Evolutionary conservation across 1,140 invertebrate species (phyloP), one percentile per base, ranked within the genome.

Genomic region (Spodoptera litura): DNA sequence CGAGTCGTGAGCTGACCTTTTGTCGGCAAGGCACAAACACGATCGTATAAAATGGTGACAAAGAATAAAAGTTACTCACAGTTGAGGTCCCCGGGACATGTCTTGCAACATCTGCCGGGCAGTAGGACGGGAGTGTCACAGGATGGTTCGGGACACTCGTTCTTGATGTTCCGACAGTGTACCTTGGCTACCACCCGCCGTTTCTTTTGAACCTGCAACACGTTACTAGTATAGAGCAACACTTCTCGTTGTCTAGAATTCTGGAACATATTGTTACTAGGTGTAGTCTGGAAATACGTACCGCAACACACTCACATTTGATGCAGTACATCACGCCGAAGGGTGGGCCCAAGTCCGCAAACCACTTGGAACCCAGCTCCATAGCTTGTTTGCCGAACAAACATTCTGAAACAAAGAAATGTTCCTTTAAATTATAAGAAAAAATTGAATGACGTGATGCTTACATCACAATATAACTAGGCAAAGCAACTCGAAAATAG

Each of bases 291-390:
- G 31, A 51, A 79, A 88, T 89, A 97, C 98, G 97, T 96, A 99
- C 98, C 95, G 97, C 96, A 87, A 98, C 95, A 95, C 98, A 99
- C 95, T 98, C 97, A 95, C 98, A 99, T 95, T 97, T 97, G 93
- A 99, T 98, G 96, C 98, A 99, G 94, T 97, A 98, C 96, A 98
- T 98, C 58, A 98, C 96, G 62, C 98, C 98, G 92, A 98, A 98
- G 9, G 98, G 98, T 59, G 97, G 97, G 73, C 98, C 98, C 64
- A 99, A 95, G 94, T 98, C 97, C 27, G 98, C 97, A 89, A 97
- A 97, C 98, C 98, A 99, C 79, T 96, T 97, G 11, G 98, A 97
- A 35, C 98, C 97, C 75, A 99, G 93, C 93, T 98, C 98, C 81
- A 97, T 96, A 49, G 97, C 95, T 91, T 97, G 96, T 87, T 98